Base-by-base conservation (phyloP, 1,140 invertebrate species). In the Caenorhabditis brenneri region DNA sequence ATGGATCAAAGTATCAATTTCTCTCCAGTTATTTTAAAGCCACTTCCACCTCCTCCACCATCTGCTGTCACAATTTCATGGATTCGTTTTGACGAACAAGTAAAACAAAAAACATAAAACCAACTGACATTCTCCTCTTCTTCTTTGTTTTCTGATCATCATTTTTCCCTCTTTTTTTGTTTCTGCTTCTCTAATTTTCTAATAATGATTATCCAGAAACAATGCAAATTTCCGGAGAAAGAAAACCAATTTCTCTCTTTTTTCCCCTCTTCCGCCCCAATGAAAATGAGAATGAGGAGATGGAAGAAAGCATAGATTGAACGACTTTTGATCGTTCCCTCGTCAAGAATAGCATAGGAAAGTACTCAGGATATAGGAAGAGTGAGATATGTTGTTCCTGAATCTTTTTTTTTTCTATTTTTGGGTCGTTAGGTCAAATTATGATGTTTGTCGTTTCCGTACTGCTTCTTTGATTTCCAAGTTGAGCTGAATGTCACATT, bases 81-180 rank as follows among this genome's bases (percentile, higher is more conserved):
- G 19, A 46, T 10, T 42, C 10, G n/a, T 42, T 24, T 39, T 46
- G 36, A 74, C 19, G 65, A 74, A 74, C 33, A 74, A 46, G 65
- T 74, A 46, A 42, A 74, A 46, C 16, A 65, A 74, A 42, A 74
- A 22, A 24, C 33, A 74, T 74, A 74, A 42, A 74, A 42, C 65
- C 65, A 74, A 74, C 65, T 74, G 65, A 42, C 65, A 74, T 65
- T 58, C 29, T 16, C 53, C 24, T 27, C 53, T 55, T 60, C n/a
- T 27, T 22, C 24, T 74, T 74, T 74, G 65, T 74, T 74, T 42
- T 74, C 36, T 74, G 65, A 74, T 74, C 65, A 74, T 74, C 33
- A 19, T 74, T n/a, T 24, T 19, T 19, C 48, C 48, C 3, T 51
- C 10, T 74, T 2, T 46, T 22, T 24, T 65, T 74, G 9, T 74